phyloP scores from a whole-genome alignment of 2,797 vertebrate genomes.

The Trichosurus vulpecula region DNA sequence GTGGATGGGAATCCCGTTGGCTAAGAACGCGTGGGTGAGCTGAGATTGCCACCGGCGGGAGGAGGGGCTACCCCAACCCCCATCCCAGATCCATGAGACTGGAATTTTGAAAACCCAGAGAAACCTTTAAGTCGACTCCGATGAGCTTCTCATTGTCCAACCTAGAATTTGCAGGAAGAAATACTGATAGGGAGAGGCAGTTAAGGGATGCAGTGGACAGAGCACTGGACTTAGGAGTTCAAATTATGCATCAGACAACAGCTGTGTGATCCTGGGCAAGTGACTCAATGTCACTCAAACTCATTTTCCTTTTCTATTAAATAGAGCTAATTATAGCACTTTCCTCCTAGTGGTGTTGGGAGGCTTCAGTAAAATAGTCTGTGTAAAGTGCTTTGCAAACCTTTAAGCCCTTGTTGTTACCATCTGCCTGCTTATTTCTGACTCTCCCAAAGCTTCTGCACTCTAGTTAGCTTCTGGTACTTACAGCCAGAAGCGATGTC shows the following conservation, averaged over 20 bases:
- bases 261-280: background rate
- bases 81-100: background rate
- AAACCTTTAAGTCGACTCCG: background rate
- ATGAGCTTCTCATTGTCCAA: background rate
- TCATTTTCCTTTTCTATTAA: background rate
- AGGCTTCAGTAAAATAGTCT: background rate
- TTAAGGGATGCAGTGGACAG: background rate
- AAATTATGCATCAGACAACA: background rate
- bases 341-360: background rate
- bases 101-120: background rate
- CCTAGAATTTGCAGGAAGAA: background rate
- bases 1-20: background rate
- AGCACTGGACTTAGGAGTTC: background rate
- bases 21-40: background rate
- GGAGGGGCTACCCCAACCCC: background rate
- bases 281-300: background rate
- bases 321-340: background rate
- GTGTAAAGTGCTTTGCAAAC: background rate
- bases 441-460: background rate
- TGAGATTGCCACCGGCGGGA: background rate
- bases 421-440: background rate
- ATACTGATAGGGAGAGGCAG: background rate
- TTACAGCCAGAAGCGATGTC: conserved; percentile 83
- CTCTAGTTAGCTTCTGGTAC: conserved; percentile 27
- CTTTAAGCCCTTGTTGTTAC: background rate